Base-by-base conservation (phyloP, 2,113 vertebrate genomes). In the Dissostichus mawsoni region DNA sequence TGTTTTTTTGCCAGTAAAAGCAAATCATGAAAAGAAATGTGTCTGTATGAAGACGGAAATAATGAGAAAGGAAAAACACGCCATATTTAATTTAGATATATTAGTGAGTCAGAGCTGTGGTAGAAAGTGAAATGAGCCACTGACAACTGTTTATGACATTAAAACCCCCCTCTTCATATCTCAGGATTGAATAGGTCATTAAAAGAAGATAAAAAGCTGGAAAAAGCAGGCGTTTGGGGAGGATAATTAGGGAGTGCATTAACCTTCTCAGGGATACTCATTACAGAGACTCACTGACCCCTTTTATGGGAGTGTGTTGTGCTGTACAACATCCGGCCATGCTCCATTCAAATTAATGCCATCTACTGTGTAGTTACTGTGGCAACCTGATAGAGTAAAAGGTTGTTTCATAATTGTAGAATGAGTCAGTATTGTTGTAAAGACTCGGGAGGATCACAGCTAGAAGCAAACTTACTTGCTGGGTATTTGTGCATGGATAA, bases 181-280 rank as follows among this genome's bases (percentile, higher is more conserved):
- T 74, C 47, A 55, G 33, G 61, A 29, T 4, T 51, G 75, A 82
- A 81, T 78, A 71, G 67, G 73, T 76, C 64, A 47, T 61, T 65
- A 80, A 76, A 84, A 81, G 62, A 80, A 64, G 80, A 88, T 76
- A 50, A 78, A 89, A 11, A 56, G 23, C 53, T 79, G 69, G 41
- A 69, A 66, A 84, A 83, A 87, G 67, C 74, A 70, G 58, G n/a
- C 56, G 59, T 59, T 59, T 44, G 16, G 14, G 53, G 51, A 57
- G 61, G 74, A 81, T 62, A 62, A 86, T 86, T 72, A 86, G 63
- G 36, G 47, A 83, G 76, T 87, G 71, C 90, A 92, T 90, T 91
- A 91, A 90, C 85, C 87, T 92, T 92, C 87, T 82, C 69, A 71
- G 67, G 25, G 53, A 82, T 29, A 55, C 57, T 10, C 81, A 86